phyloP scores from a whole-genome alignment of 2,797 vertebrate species.

The Protonibea diacanthus region DNA sequence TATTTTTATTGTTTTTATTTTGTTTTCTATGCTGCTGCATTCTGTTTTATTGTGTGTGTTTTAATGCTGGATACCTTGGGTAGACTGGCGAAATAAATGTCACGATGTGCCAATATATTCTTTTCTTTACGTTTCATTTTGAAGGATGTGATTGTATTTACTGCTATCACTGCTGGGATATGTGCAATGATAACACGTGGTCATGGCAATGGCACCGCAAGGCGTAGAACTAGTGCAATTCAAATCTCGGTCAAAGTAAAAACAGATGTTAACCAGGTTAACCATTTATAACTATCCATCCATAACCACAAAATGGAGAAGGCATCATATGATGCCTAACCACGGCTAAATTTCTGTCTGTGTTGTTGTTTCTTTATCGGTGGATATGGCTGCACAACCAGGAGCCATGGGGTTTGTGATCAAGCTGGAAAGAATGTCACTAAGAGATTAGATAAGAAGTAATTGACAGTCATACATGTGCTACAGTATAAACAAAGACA shows the following conservation, averaged over 20 bases:
- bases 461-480: slow-evolving; percentile 29
- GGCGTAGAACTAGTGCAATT: not conserved
- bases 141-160: slow-evolving; percentile 16
- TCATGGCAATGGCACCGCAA: not conserved
- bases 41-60: slow-evolving; percentile 50
- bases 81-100: slow-evolving; percentile 32
- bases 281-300: slow-evolving; percentile 2
- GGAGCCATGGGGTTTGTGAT: slow-evolving; percentile 13
- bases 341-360: not conserved
- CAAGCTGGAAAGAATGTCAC: slow-evolving; percentile 18
- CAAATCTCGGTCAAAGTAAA: slow-evolving; percentile 13
- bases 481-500: slow-evolving; percentile 11
- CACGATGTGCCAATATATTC: not conserved
- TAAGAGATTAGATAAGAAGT: slow-evolving; percentile 32
- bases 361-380: slow-evolving; percentile 3
- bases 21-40: slow-evolving; percentile 47
- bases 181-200: not conserved
- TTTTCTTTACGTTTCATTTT: slow-evolving; percentile 26
- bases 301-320: not conserved
- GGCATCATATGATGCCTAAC: not conserved
- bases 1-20: slow-evolving; percentile 65
- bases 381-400: slow-evolving; percentile 11
- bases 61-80: slow-evolving; percentile 38
- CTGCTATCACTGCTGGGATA: slow-evolving; percentile 6
- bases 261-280: slow-evolving; percentile 9